Evolutionary conservation across 2,113 vertebrate genomes (phyloP).

Genomic region (Rostratula benghalensis): DNA sequence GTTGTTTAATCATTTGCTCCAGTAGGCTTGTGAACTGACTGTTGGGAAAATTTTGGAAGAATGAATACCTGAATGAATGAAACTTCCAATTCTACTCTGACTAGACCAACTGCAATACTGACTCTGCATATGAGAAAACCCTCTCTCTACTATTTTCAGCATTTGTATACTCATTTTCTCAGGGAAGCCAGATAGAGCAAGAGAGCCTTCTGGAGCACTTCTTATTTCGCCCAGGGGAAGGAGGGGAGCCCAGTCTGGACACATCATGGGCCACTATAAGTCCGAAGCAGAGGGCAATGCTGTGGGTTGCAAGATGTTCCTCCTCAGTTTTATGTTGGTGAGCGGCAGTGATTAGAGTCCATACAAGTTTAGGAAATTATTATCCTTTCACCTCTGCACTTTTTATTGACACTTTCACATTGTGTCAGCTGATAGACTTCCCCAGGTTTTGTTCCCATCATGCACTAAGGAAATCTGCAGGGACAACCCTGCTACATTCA

Average conservation of each 20-base stretch:
- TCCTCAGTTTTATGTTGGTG: neutral
- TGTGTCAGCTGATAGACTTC: neutral
- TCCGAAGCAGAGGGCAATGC: neutral
- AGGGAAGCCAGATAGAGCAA: neutral
- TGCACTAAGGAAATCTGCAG: neutral
- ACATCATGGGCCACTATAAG: neutral
- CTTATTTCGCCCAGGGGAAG: neutral
- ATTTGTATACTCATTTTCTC: neutral
- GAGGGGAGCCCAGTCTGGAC: neutral
- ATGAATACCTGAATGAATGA: neutral
- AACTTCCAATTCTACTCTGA: neutral
- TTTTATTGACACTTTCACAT: neutral
- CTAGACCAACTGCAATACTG: neutral
- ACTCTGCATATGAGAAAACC: neutral
- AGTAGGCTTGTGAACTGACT: neutral
- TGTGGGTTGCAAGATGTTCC: neutral
- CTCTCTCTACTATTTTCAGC: neutral
- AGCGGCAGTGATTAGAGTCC: neutral
- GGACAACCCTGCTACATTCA: neutral
- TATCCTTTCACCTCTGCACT: neutral
- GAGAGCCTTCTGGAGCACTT: neutral
- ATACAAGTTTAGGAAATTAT: neutral
- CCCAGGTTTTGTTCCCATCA: neutral
- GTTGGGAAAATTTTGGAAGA: neutral
- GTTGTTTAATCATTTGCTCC: neutral